Evolutionary conservation across 2,888 invertebrate genomes (phyloP), one percentile per base, ranked within the genome.

Genomic region (Acanthoscelides obtectus): DNA sequence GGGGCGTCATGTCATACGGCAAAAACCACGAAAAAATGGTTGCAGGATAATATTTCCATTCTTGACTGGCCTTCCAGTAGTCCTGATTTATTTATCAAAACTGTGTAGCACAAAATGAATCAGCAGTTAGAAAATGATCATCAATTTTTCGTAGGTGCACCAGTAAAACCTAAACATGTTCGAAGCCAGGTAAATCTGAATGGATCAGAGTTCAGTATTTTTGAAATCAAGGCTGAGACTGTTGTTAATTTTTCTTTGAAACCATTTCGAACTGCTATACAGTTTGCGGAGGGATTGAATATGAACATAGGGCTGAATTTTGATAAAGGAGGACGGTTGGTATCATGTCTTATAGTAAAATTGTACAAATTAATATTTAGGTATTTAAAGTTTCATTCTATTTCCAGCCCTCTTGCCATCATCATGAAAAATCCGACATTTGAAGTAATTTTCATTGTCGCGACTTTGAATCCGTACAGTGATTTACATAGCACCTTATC

Each of bases 161-260:
- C 89, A 85, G 75, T 77, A 64, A 76, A 75, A 69, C 79, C 82
- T 20, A 83, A 81, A 73, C 77, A 75, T 65, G 80, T 84, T 64
- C 73, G 81, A 71, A 81, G 96, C 0, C 94, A 95, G 83, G 86
- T 96, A 22, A 90, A 88, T 71, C 85, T 96, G 27, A 91, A 90
- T 75, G 87, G 90, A 2, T 88, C 89, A 67, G 95, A 95, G 84
- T 95, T 95, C 88, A 90, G 90, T 73, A 87, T 87, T 69, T 95
- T 91, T 80, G 85, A 84, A 72, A 89, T 94, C 78, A 87, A 86
- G 0, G 84, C 88, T 70, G 92, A 92, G 78, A 90, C 93, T 0
- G 88, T 89, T 22, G 89, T 97, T 27, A 96, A 96, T 76, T 96
- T 96, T 84, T 93, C 94, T 75, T 86, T 96, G 70, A 95, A 94